Base-by-base conservation (phyloP, 1,140 invertebrate species). In the Oreohelix idahoensis region DNA sequence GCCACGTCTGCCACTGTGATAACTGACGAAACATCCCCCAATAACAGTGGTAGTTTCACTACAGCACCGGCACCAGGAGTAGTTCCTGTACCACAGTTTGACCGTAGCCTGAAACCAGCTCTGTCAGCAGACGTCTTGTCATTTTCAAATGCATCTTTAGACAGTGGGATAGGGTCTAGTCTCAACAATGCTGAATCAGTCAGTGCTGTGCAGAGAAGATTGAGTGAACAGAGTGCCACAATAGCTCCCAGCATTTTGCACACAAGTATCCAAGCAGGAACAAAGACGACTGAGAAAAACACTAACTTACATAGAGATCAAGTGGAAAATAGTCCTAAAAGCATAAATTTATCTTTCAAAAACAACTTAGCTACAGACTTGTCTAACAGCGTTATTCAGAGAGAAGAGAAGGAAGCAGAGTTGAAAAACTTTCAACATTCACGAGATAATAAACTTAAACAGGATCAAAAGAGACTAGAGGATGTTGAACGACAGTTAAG, bases 401-500 rank as follows among this genome's bases (percentile, higher is more conserved):
- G 71, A 32, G 70, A 58, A n/a, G 49, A 82, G 35, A 81, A 71
- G n/a, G 70, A 73, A 45, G 29, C 35, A 63, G 66, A 79, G 49
- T 20, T 53, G 10, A 42, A 35, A 58, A 23, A 53, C 0, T 42
- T 42, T 38, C 83, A 79, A 23, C 49, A 13, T 0, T 29, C 45
- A 11, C 36, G 49, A 32, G 32, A 45, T 53, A n/a, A 2, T 1
- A 8, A 26, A 5, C 36, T 71, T 20, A 39, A n/a, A 74, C 32
- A 81, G 42, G 23, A 74, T 71, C 53, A 83, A 0, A 87, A 91
- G 82, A 73, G 86, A 84, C 79, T 93, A 71, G 81, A 88, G 75
- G 79, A 70, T 91, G 92, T 94, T 91, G 93, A 89, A 86, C 85
- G 71, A 89, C 93, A 86, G 88, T 90, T 85, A 91, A 93, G 15